These are phyloP conservation scores for Spheniscus mendiculus DNA, from an alignment of 2,113 vertebrate species.

Conservation along the genomic window DNA sequence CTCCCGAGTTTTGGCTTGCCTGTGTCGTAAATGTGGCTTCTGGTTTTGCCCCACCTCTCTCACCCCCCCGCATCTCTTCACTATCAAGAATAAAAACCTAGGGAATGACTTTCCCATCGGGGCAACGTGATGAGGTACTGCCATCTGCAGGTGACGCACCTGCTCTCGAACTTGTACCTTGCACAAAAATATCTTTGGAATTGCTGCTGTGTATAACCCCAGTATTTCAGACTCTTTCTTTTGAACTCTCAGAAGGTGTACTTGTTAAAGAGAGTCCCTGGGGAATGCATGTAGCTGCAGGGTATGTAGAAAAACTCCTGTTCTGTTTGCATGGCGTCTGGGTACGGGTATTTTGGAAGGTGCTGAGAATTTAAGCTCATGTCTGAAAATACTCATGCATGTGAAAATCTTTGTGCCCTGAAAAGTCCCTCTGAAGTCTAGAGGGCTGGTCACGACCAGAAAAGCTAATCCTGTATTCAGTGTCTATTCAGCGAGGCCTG, in stretches of 20 bases:
- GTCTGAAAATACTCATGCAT: not conserved
- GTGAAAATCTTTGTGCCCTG: not conserved
- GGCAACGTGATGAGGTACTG: not conserved
- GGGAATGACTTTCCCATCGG: not conserved
- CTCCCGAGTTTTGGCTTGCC: accelerated
- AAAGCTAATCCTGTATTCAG: not conserved
- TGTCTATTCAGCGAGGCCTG: not conserved
- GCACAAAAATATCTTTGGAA: not conserved
- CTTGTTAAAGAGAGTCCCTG: not conserved
- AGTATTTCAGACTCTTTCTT: not conserved
- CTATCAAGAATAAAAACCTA: not conserved
- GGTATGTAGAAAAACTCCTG: not conserved
- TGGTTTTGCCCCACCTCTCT: too few relatives aligned
- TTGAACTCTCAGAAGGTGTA: not conserved
- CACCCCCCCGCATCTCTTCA: too few relatives aligned
- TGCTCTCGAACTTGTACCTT: accelerated
- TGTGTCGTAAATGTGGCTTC: not conserved
- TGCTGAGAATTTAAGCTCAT: not conserved
- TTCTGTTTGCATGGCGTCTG: not conserved
- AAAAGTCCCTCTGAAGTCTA: not conserved
- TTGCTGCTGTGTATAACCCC: not conserved
- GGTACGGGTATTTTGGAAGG: not conserved
- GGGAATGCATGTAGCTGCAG: not conserved
- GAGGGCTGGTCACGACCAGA: not conserved
- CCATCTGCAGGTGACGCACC: not conserved